These are phyloP conservation scores for Falco peregrinus DNA, from an alignment of 2,797 vertebrate species.

Conservation along the genomic window DNA sequence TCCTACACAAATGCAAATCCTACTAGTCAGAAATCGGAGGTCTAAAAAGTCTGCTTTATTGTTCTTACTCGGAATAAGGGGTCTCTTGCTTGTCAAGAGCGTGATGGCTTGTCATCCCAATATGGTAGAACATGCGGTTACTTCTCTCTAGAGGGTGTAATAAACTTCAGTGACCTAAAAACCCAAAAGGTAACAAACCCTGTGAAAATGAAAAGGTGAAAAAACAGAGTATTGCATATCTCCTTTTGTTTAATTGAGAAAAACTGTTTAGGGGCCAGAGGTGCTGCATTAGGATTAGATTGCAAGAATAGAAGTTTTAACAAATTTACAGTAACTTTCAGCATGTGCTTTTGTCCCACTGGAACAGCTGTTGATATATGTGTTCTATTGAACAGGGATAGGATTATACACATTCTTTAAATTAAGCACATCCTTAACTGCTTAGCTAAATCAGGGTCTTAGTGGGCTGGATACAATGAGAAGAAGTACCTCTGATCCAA, in stretches of 20 bases:
- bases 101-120: background rate
- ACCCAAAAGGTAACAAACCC: background rate
- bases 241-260: background rate
- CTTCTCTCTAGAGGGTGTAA: background rate
- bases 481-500: background rate
- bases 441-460: background rate
- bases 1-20: background rate
- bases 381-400: background rate
- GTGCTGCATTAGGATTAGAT: background rate
- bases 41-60: background rate
- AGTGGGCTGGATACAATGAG: background rate
- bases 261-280: background rate
- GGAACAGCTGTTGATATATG: background rate
- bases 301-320: conserved; percentile 1
- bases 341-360: background rate
- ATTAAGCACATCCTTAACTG: conserved; percentile 26
- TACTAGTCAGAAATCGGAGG: background rate
- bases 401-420: conserved; percentile 20
- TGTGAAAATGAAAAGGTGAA: background rate
- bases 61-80: background rate
- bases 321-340: conserved; percentile 19
- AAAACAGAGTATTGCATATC: background rate
- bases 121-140: background rate
- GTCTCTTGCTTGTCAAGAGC: background rate
- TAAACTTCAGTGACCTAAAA: background rate